Conservation (phyloP, 2,113 vertebrate genomes). For the Tamias sibiricus region DNA sequence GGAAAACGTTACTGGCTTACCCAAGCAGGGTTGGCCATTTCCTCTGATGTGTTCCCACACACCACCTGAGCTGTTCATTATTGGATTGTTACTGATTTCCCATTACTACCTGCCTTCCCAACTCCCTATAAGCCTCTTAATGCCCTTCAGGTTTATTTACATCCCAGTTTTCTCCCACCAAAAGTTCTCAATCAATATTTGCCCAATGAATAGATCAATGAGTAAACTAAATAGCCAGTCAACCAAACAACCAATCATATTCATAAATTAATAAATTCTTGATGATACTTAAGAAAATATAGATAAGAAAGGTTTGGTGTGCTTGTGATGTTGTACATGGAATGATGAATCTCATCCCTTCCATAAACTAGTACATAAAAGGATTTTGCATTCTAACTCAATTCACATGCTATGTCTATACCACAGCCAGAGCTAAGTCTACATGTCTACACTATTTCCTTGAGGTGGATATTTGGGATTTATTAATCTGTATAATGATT, state of each 20-base stretch:
- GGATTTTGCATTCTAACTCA: background rate
- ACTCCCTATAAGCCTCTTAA: background rate
- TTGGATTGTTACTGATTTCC: background rate
- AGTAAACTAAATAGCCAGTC: background rate
- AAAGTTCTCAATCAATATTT: constrained; percentile 12
- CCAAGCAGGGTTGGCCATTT: background rate
- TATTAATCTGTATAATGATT: background rate
- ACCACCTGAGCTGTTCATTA: background rate
- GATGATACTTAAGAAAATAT: background rate
- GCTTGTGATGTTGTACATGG: background rate
- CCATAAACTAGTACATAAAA: background rate
- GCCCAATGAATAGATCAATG: constrained; percentile 16
- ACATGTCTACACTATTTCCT: background rate
- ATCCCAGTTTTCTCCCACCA: background rate
- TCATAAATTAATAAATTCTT: background rate
- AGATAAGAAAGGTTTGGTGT: background rate
- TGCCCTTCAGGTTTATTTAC: background rate
- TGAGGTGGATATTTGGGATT: background rate
- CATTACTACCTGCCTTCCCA: background rate
- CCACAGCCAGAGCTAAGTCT: background rate
- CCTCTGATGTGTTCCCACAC: background rate
- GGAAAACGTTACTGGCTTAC: background rate
- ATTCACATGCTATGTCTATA: background rate
- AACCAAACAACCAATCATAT: background rate
- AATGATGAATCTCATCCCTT: background rate